These are phyloP conservation scores for Listronotus oregonensis DNA, from an alignment of 1,140 invertebrate genomes.

Conservation along the genomic window DNA sequence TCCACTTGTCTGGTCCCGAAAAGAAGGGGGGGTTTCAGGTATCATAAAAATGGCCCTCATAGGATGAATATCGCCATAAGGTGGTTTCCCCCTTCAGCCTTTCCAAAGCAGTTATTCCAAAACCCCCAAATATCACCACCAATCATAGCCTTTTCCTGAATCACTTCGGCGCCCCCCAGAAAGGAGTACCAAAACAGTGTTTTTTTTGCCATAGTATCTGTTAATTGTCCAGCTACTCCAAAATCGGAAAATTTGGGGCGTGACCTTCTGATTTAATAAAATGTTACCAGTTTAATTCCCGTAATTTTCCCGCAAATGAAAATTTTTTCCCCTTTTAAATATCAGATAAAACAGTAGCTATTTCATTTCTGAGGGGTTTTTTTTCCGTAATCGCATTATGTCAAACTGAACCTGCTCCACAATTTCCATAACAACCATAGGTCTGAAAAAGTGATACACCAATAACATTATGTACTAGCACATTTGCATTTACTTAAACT, in stretches of 20 bases:
- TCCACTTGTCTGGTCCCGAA: slow-evolving; percentile 97
- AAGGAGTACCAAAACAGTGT: slow-evolving; percentile 98
- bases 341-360: slow-evolving; percentile 93
- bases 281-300: slow-evolving; percentile 99
- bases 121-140: slow-evolving; percentile 99
- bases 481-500: no score
- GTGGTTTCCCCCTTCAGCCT: slow-evolving; percentile 99
- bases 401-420: slow-evolving; percentile 99
- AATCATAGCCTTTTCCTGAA: slow-evolving; percentile 99
- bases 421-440: slow-evolving; percentile 99
- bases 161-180: slow-evolving; percentile 99
- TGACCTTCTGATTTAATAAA: slow-evolving; percentile 97
- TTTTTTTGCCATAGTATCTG: no score
- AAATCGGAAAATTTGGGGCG: slow-evolving; percentile 97
- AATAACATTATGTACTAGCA: no score
- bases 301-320: slow-evolving; percentile 94
- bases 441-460: no score
- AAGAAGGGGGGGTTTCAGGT: slow-evolving; percentile 96
- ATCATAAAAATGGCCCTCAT: slow-evolving; percentile 99
- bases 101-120: slow-evolving; percentile 97
- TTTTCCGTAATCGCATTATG: slow-evolving; percentile 97
- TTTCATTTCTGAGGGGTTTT: slow-evolving; percentile 97
- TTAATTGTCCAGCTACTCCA: no score
- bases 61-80: no score
- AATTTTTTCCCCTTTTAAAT: slow-evolving; percentile 96